Evolutionary conservation across 2,797 vertebrate species (phyloP), one percentile per base, ranked within the genome.

Genomic region (Psittacula echo): DNA sequence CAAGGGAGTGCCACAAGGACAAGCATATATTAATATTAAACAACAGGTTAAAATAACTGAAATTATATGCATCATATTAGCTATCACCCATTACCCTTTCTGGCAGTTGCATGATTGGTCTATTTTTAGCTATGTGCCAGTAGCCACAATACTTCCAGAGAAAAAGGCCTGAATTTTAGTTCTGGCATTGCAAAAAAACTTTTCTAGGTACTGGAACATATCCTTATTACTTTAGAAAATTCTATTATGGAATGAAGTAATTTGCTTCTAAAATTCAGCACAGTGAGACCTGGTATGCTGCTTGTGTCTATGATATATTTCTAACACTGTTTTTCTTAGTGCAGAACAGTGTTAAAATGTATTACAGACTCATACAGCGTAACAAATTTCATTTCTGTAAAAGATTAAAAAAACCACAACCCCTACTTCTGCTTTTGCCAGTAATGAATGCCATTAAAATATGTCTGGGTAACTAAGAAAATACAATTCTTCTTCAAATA

Each of bases 11-110:
- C 22, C 75, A 94, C 37, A 90, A 82, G 37, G 66, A 42, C 14
- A 85, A 96, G 41, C 15, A 64, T 13, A 64, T 17, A 89, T 82
- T 58, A 92, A 74, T 82, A 86, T 23, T 66, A 90, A 85, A 82
- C 22, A 93, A 87, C 12, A 2, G 1, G 9, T 84, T 37, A 94
- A 90, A 94, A 88, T 56, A 93, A 70, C 68, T 85, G 47, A 70
- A 83, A 89, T 47, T 17, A 58, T 56, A 83, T 23, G 72, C 21
- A 47, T 50, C 10, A 7, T 45, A 58, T 50, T 53, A 75, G 11
- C 27, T 82, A 72, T 58, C 51, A 53, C 7, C 13, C 16, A 85
- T 87, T 60, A 76, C 8, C 5, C 30, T 41, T 93, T 71, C 39
- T 26, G 17, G 7, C 19, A 78, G 71, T 24, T 65, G 14, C 17